Evolutionary conservation across 2,888 invertebrate species (phyloP).

Genomic region (Drosophila subquinaria): DNA sequence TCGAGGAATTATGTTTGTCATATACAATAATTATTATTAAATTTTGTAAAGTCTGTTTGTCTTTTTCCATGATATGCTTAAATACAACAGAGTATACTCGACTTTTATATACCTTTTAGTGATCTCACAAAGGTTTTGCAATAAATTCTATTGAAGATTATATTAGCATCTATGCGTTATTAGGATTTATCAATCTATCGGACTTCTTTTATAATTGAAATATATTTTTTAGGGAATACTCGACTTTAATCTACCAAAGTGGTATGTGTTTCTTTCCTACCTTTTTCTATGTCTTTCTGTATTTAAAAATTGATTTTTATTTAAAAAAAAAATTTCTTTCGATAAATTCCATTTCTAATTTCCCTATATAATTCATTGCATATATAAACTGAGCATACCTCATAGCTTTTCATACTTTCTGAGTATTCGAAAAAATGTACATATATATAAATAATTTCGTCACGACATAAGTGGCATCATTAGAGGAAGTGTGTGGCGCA

Average conservation of each 20-base stretch:
- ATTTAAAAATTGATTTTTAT: not conserved
- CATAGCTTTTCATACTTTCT: not conserved
- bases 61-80: not conserved
- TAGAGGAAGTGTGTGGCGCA: constrained; percentile 70
- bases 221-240: not conserved
- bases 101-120: not conserved
- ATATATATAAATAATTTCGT: constrained; percentile 76
- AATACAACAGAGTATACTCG: not conserved
- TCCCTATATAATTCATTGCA: no score
- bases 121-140: not conserved
- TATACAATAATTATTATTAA: not conserved
- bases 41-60: not conserved
- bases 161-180: not conserved
- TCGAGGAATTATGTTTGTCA: not conserved
- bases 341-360: no score
- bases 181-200: not conserved
- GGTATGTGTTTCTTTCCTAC: no score
- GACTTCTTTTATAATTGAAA: not conserved
- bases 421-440: constrained; percentile 55
- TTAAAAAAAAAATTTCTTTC: no score
- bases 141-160: not conserved
- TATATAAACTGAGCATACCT: not conserved
- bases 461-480: constrained; percentile 82
- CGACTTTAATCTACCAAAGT: not conserved
- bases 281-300: no score